These are phyloP conservation scores for Heliocidaris tuberculata DNA, from an alignment of 35 echinoderm and acorn worm genomes.

Conservation along the genomic window DNA sequence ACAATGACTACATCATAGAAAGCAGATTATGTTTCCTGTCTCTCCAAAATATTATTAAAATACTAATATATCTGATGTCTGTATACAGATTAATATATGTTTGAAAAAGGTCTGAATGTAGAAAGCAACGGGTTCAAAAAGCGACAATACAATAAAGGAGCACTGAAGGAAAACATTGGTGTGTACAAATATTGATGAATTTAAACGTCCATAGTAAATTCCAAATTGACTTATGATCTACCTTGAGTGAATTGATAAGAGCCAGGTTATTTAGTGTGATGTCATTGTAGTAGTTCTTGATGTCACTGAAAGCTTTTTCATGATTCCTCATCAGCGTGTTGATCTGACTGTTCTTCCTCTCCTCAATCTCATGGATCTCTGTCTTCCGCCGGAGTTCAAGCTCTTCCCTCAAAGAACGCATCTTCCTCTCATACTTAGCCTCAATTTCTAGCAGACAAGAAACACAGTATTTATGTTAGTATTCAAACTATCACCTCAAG, in stretches of 20 bases:
- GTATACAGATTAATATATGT: too few species aligned
- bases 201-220: too few species aligned
- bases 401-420: slow-evolving; percentile 89
- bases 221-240: slow-evolving; percentile 7
- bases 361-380: slow-evolving; percentile 99
- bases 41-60: too few species aligned
- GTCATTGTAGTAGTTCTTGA: slow-evolving; percentile 99
- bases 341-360: slow-evolving; percentile 98
- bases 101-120: too few species aligned
- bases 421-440: slow-evolving; percentile 96
- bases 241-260: slow-evolving; percentile 98
- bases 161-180: too few species aligned
- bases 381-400: slow-evolving; percentile 93
- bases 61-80: too few species aligned
- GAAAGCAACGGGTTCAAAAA: too few species aligned
- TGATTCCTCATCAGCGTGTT: slow-evolving; percentile 99
- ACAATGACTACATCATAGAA: too few species aligned
- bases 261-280: slow-evolving; percentile 98
- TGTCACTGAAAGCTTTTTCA: slow-evolving; percentile 99
- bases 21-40: too few species aligned
- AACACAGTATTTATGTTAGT: not conserved
- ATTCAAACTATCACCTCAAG: not conserved
- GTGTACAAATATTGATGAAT: too few species aligned
- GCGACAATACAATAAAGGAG: too few species aligned
- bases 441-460: slow-evolving; percentile 79